Base-by-base conservation (phyloP, 2,888 invertebrate species). In the Lasioglossum malachurum region DNA sequence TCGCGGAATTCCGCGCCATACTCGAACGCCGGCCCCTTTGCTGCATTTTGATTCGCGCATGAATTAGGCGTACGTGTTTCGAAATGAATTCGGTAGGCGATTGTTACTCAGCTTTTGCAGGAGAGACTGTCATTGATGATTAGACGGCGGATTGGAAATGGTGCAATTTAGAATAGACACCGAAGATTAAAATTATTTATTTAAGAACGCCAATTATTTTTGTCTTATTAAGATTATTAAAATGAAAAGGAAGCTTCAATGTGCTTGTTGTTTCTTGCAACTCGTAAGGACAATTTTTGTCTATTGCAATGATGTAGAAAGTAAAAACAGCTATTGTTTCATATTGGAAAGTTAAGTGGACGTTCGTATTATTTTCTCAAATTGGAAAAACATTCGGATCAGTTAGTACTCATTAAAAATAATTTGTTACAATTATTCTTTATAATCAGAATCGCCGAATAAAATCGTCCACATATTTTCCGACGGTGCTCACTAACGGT, bases 1-100 rank as follows among this genome's bases (percentile, higher is more conserved):
- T 64, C 64, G 64, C 64, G 31, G 64, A 64, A 64, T 16, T 4
- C 64, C 31, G 64, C 64, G 64, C 64, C 64, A 64, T 64, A 31
- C 31, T 64, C 8, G 64, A 64, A 64, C 64, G n/a, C n/a, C 53
- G 8, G n/a, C 53, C 53, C 53, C 53, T n/a, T n/a, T 3, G 23
- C 23, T 3, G 53, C 23, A 8, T 23, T 53, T n/a, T n/a, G 8
- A n/a, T 53, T 23, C 53, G 3, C 53, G 53, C 23, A 53, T 53
- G 53, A 53, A 53, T 53, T 53, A 53, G 53, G 10, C 8, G 53
- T 23, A n/a, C n/a, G 1, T 0, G 3, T n/a, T n/a, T 2, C 23
- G 53, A 53, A 53, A n/a, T 7, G 23, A 53, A 23, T 53, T 53
- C 53, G 23, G 8, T 53, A 23, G 53, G 53, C 10, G 53, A 53